Evolutionary conservation across 1,140 invertebrate species (phyloP).

Genomic region (Apis cerana): DNA sequence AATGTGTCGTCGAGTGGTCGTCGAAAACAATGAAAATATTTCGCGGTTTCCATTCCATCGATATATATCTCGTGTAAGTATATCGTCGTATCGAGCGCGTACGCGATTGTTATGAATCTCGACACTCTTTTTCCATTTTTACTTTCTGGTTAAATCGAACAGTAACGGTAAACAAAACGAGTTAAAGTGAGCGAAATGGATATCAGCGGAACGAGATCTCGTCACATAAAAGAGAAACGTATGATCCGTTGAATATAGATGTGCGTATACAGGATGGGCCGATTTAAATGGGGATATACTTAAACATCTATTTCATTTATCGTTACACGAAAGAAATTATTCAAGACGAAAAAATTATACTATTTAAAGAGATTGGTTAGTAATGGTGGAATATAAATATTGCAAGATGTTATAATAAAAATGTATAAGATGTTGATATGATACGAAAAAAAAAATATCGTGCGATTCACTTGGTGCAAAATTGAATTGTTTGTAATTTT

Average conservation of each 20-base stretch:
- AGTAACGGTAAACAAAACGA: neutral
- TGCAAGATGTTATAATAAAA: too few relatives aligned
- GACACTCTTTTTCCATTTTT: neutral
- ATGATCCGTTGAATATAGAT: neutral
- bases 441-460: too few relatives aligned
- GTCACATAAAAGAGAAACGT: neutral
- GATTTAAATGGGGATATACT: too few relatives aligned
- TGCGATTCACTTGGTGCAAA: too few relatives aligned
- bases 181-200: constrained; percentile 20
- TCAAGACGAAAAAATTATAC: too few relatives aligned
- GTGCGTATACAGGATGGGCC: neutral
- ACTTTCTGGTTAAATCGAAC: neutral
- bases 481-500: too few relatives aligned
- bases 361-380: too few relatives aligned
- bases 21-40: neutral
- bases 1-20: neutral
- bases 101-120: neutral
- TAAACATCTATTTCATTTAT: too few relatives aligned
- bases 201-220: constrained; percentile 20
- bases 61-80: neutral
- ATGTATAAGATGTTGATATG: too few relatives aligned
- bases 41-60: neutral
- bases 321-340: too few relatives aligned
- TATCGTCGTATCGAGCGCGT: neutral
- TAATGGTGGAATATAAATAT: too few relatives aligned